Base-by-base conservation (phyloP, 2,888 invertebrate genomes). In the Eudasyphora cyanicolor region DNA sequence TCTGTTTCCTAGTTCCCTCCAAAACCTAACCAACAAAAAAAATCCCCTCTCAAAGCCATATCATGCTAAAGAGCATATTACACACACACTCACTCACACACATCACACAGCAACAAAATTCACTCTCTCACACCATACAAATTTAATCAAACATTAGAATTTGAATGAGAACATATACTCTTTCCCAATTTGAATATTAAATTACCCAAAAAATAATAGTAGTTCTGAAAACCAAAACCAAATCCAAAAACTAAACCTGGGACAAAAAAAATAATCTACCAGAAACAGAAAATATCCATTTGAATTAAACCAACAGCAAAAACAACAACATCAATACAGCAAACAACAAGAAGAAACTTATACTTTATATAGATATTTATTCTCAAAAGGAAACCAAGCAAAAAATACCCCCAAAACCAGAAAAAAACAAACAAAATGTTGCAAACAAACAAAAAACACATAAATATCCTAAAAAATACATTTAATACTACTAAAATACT, bases 381-480 rank as follows among this genome's bases (percentile, higher is more conserved):
- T 60, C 29, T 60, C 60, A 60, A 64, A 67, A 38, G 24, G n/a
- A 64, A 29, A 21, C 51, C 21, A 24, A 57, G 27, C 57, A 24
- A 57, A 57, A 57, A 17, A 45, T 14, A 6, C 19, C 21, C 21
- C 3, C 3, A 49, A 17, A 45, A 21, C 54, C 21, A 54, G 24
- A 38, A 42, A 42, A 49, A 82, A 79, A 73, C 76, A 76, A 69
- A 60, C 45, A 57, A 76, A 79, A 42, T 45, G 45, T 45, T 45
- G 45, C 45, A 49, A 79, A 75, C 69, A 82, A 76, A 38, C 54
- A 35, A 27, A 14, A 77, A 38, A 82, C 78, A 78, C 67, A 62
- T 62, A 75, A 42, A 78, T 70, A 79, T 81, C 78, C 82, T 82
- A 82, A 84, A n/a, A 80, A 81, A 77, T 45, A 76, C 73, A 81